Conservation (phyloP, 2,888 invertebrate genomes). For the Cybosia mesomella region DNA sequence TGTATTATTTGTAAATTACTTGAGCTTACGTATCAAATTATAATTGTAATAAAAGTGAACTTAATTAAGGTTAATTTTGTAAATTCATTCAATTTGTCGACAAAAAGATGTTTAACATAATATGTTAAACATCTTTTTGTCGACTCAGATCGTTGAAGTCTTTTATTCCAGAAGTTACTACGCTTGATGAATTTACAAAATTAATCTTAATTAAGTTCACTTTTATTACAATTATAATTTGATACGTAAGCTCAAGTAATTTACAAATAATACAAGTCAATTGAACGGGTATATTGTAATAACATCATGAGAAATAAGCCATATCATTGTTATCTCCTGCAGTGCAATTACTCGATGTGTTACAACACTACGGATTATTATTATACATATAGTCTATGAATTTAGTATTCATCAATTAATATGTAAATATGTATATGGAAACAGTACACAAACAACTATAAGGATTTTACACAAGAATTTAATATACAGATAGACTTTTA, state of each 20-base stretch:
- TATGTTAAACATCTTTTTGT: background rate
- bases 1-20: conserved; percentile 1
- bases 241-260: background rate
- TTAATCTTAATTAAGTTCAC: background rate
- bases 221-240: background rate
- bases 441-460: background rate
- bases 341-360: conserved; percentile 21
- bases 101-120: background rate
- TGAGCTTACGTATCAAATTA: background rate
- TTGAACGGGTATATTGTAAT: background rate
- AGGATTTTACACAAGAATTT: too few species aligned
- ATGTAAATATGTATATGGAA: background rate
- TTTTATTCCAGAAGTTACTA: too few species aligned
- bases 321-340: conserved; percentile 13
- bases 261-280: background rate
- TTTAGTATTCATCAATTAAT: background rate
- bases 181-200: background rate
- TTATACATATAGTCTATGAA: background rate
- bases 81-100: conserved; percentile 30
- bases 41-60: background rate
- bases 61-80: background rate
- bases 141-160: conserved; percentile 41
- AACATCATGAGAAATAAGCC: conserved; percentile 6
- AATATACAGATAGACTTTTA: too few species aligned
- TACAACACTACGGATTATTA: conserved; percentile 27